These are phyloP conservation scores for Reticulitermes speratus DNA, from an alignment of 1,140 invertebrate species.

Conservation along the genomic window DNA sequence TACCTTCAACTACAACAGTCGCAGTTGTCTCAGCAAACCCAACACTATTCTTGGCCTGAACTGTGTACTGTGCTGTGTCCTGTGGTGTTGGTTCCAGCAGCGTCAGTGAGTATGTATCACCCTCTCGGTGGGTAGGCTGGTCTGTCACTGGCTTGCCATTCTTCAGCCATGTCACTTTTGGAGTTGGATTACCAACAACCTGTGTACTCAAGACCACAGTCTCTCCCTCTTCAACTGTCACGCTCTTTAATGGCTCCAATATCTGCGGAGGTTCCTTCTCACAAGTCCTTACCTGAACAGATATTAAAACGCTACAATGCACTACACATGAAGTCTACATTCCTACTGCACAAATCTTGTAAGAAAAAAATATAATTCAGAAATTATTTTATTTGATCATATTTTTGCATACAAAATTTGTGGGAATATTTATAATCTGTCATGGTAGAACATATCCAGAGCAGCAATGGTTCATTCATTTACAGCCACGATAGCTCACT, in stretches of 20 bases:
- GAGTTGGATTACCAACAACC: slow-evolving; percentile 77
- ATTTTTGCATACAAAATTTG: too few relatives aligned
- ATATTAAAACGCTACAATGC: background rate
- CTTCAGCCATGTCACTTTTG: slow-evolving; percentile 77
- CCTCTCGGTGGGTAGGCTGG: slow-evolving; percentile 54
- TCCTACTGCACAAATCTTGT: too few relatives aligned
- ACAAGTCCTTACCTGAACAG: slow-evolving; percentile 59
- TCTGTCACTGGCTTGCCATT: slow-evolving; percentile 66
- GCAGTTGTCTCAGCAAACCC: slow-evolving; percentile 74
- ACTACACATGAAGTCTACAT: too few relatives aligned
- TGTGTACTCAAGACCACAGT: slow-evolving; percentile 71
- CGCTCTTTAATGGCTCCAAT: slow-evolving; percentile 71
- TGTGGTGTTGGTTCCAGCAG: slow-evolving; percentile 60
- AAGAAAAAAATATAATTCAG: too few relatives aligned
- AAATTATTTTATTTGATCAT: too few relatives aligned
- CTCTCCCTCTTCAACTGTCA: slow-evolving; percentile 75
- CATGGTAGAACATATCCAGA: too few relatives aligned
- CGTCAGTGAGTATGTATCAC: slow-evolving; percentile 66
- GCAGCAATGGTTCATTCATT: too few relatives aligned
- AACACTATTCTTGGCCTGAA: slow-evolving; percentile 75
- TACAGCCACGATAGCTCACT: too few relatives aligned
- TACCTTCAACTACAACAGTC: slow-evolving; percentile 79
- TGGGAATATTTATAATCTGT: too few relatives aligned
- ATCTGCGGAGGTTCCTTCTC: slow-evolving; percentile 77
- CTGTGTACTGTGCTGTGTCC: slow-evolving; percentile 76